Percentiles rank a stretch among this genome's conserved stretches.
Evolutionary conservation across 2,888 invertebrate species (phyloP).

Genomic region (Trisateles emortualis): DNA sequence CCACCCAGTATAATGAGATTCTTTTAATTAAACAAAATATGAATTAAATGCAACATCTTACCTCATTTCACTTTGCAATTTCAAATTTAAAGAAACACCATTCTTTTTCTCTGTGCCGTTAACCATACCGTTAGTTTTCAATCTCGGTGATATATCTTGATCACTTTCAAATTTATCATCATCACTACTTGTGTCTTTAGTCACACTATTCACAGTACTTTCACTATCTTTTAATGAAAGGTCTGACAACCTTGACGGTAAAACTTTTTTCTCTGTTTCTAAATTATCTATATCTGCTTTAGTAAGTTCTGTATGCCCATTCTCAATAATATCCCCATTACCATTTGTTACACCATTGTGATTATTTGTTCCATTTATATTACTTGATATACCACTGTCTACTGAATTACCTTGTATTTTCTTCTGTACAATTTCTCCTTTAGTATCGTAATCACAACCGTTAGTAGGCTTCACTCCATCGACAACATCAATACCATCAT

Average conservation of each 20-base stretch:
- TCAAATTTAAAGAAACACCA: conserved; percentile 78
- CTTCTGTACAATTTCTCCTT: conserved; percentile 55
- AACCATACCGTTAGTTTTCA: conserved; percentile 55
- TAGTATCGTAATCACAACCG: conserved; percentile 54
- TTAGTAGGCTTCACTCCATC: conserved; percentile 69
- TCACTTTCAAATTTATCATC: conserved; percentile 77
- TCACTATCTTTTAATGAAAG: conserved; percentile 74
- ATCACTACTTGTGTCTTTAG: conserved; percentile 70
- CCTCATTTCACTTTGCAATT: conserved; percentile 82
- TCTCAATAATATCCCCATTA: conserved; percentile 48
- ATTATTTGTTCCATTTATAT: conserved; percentile 62
- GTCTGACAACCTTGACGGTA: conserved; percentile 73
- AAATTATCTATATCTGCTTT: conserved; percentile 54
- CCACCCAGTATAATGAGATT: too few species aligned
- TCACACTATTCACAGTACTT: conserved; percentile 47
- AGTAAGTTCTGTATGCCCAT: conserved; percentile 42
- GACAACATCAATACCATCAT: conserved; percentile 77
- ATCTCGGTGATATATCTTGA: conserved; percentile 66
- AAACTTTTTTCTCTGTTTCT: conserved; percentile 58
- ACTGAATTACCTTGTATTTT: conserved; percentile 77
- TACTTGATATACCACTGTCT: conserved; percentile 78
- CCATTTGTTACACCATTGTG: conserved; percentile 44
- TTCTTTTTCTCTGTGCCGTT: conserved; percentile 69
- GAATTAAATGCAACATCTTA: conserved; percentile 39
- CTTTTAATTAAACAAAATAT: background rate